phyloP scores from a whole-genome alignment of 2,888 invertebrate genomes.

The Sacculina carcini region DNA sequence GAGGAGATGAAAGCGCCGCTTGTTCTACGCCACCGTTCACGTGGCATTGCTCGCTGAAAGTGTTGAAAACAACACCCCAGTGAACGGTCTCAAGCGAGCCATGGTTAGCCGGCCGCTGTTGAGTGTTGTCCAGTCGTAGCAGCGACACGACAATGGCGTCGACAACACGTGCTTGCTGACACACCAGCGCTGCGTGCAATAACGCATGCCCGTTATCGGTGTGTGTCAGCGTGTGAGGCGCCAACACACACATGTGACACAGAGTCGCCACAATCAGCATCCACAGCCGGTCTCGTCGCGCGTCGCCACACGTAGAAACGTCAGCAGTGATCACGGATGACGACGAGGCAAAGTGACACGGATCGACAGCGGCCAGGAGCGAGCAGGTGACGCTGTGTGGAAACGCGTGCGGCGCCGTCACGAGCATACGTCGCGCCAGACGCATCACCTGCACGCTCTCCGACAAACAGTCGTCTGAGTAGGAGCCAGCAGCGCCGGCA shows the following conservation, averaged over 20 bases:
- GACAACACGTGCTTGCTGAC: constrained; percentile 61
- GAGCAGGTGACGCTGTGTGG: constrained; percentile 50
- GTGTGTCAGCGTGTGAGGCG: constrained; percentile 14
- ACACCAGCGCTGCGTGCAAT: constrained; percentile 56
- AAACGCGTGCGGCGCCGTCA: constrained; percentile 35
- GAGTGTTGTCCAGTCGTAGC: constrained; percentile 32
- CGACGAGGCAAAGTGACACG: no score
- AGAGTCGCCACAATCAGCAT: not conserved
- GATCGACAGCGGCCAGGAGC: constrained; percentile 50
- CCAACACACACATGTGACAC: not conserved
- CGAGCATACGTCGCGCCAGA: constrained; percentile 42
- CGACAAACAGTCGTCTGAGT: constrained; percentile 43
- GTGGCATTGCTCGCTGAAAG: no score
- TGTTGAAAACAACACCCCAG: not conserved
- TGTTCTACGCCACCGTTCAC: no score
- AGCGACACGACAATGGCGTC: constrained; percentile 72
- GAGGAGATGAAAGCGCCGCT: no score
- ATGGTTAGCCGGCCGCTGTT: not conserved
- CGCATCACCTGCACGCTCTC: constrained; percentile 76
- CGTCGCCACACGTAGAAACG: constrained; percentile 41
- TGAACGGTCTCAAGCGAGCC: not conserved
- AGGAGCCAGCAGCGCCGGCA: no score
- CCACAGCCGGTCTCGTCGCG: constrained; percentile 17
- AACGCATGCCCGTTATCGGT: constrained; percentile 55
- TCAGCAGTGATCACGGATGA: constrained; percentile 43